phyloP scores from a whole-genome alignment of 2,113 vertebrate species.

The Chlorodrepanis virens region DNA sequence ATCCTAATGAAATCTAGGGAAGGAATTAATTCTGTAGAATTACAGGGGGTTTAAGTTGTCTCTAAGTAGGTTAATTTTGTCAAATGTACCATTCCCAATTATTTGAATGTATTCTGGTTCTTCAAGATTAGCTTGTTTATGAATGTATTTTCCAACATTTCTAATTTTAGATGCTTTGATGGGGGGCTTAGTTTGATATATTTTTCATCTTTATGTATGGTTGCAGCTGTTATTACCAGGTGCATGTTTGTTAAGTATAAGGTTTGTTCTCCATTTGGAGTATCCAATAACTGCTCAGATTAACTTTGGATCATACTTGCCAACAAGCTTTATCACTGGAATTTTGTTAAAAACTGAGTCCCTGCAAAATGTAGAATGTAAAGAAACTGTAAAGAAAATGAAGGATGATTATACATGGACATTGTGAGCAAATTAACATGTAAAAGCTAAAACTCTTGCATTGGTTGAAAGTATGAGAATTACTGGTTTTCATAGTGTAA shows the following conservation, averaged over 20 bases:
- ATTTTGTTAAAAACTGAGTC: neutral
- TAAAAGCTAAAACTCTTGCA: neutral
- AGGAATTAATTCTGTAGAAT: neutral
- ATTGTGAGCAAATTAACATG: neutral
- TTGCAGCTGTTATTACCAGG: constrained; percentile 40
- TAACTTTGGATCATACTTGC: neutral
- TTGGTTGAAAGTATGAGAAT: neutral
- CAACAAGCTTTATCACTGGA: neutral
- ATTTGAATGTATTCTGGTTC: neutral
- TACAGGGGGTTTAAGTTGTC: neutral
- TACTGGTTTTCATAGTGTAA: neutral
- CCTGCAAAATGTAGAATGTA: neutral
- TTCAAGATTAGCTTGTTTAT: neutral
- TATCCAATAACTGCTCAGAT: neutral
- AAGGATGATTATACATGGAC: neutral
- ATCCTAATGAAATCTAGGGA: neutral
- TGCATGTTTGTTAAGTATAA: neutral
- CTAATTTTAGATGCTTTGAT: constrained; percentile 12
- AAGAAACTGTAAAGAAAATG: neutral
- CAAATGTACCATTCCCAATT: neutral
- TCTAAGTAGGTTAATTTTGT: neutral
- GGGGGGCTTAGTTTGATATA: neutral
- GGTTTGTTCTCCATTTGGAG: neutral
- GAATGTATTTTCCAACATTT: neutral
- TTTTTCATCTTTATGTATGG: neutral